Base-by-base conservation (phyloP, 2,888 invertebrate species). In the Drosophila stalkeri region DNA sequence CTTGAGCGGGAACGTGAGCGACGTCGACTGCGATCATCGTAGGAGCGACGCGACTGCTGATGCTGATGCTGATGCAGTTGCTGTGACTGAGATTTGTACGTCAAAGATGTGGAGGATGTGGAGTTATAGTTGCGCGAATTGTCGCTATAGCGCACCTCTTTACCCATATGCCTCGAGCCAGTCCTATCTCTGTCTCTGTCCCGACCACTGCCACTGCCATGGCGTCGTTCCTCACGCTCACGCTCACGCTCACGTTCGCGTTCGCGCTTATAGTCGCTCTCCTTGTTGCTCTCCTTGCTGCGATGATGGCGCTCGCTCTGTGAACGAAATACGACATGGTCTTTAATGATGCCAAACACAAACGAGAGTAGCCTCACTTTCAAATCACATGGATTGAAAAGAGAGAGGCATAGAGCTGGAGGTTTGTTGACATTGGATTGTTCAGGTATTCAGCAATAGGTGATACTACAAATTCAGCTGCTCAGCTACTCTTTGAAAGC, bases 241-340 rank as follows among this genome's bases (percentile, higher is more conserved):
- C 67, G 57, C 2, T 75, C 82, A 0, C 82, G 85, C 16, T 81
- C 79, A 0, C 67, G 57, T 1, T 59, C 59, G 4, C 73, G 69
- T 9, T 87, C 87, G 0, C 85, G 82, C 63, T 82, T 86, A n/a
- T 80, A 57, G 7, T 88, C 88, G 11, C 70, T 56, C 18, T 83
- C 88, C 37, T 77, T 73, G 35, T 82, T 82, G 41, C 71, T 84
- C 52, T 86, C 85, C 79, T 89, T 86, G 79, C 79, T 76, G 60
- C 81, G 89, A 64, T 88, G 73, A 70, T 84, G 75, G 41, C 86
- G 90, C 16, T 86, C 85, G 64, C 69, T 66, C 86, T 90, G 66
- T 2, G 16, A 33, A 33, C 3, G 31, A 18, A 33, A 46, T 8
- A 23, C 0, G 46, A 27, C 33, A 12, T 18, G 49, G 31, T 23